Conservation (phyloP, 2,888 invertebrate species). For the Formica aserva region DNA sequence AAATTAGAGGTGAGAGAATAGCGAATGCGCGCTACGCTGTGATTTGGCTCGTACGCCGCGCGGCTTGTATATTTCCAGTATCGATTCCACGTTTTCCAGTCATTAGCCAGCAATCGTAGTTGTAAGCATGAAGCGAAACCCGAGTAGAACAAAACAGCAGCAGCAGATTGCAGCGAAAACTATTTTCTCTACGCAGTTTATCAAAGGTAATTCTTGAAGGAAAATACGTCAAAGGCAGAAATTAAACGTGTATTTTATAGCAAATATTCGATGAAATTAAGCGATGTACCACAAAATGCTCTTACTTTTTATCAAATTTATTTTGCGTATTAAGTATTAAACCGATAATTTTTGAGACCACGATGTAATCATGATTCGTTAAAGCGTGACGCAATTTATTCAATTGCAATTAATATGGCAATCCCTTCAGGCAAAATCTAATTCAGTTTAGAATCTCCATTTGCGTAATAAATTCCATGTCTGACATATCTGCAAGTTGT, state of each 20-base stretch:
- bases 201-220: slow-evolving; percentile 14
- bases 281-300: neutral
- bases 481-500: neutral
- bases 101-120: slow-evolving; percentile 58
- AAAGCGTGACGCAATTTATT: neutral
- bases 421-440: slow-evolving; percentile 2
- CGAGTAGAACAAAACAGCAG: slow-evolving; percentile 36
- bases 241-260: slow-evolving; percentile 30
- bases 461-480: slow-evolving; percentile 14
- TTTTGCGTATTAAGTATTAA: neutral
- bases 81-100: slow-evolving; percentile 63
- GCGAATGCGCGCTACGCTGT: slow-evolving; percentile 32
- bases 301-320: slow-evolving; percentile 3
- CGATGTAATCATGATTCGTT: neutral
- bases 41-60: slow-evolving; percentile 36
- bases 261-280: neutral
- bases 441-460: neutral
- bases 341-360: neutral
- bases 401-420: slow-evolving; percentile 27
- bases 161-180: slow-evolving; percentile 17
- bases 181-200: slow-evolving; percentile 30
- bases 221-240: slow-evolving; percentile 39
- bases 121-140: slow-evolving; percentile 1
- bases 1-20: slow-evolving; percentile 30
- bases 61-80: slow-evolving; percentile 36